Base-by-base conservation (phyloP, 2,797 vertebrate genomes). In the Danionella dracula region DNA sequence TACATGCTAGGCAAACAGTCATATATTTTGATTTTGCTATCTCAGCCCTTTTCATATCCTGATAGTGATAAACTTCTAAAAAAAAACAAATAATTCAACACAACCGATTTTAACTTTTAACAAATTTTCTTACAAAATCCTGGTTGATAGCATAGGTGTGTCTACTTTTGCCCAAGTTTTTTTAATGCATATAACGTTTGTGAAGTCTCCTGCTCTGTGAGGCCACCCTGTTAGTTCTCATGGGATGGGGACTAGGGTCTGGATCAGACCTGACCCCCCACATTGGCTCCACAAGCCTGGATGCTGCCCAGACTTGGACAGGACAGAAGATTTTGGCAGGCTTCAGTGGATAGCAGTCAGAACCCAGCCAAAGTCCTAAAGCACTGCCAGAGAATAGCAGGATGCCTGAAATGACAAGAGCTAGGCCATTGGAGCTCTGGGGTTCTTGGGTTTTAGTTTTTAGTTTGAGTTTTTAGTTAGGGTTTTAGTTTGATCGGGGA, bases 201-300 rank as follows among this genome's bases (percentile, higher is more conserved):
- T 15, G 37, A 44, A 41, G 31, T 58, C 56, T 20, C 32, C 19
- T 76, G 17, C 66, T 57, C 60, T 67, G 41, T 64, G 68, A 56
- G 56, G 54, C 66, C 59, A 68, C 68, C 72, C 73, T 70, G 53
- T 54, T 13, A 34, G 35, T 68, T 65, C 68, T 66, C 50, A 27
- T 58, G 42, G 70, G 62, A 49, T 34, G 66, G 53, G 50, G 57
- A 35, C 45, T n/a, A 8, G 44, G 58, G 46, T 66, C 75, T 69
- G 66, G 59, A 67, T 75, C 70, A 45, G 55, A 50, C 54, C 64
- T 68, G 55, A 64, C 50, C 59, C 68, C 74, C 68, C 44, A 76
- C 74, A 12, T 63, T 68, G 68, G 48, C 68, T 76, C 74, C 74
- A 68, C 55, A 61, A 31, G 44, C 35, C 48, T 70, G 70, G 74